phyloP scores from a whole-genome alignment of 2,888 invertebrate species.

The Petrolisthes cinctipes region DNA sequence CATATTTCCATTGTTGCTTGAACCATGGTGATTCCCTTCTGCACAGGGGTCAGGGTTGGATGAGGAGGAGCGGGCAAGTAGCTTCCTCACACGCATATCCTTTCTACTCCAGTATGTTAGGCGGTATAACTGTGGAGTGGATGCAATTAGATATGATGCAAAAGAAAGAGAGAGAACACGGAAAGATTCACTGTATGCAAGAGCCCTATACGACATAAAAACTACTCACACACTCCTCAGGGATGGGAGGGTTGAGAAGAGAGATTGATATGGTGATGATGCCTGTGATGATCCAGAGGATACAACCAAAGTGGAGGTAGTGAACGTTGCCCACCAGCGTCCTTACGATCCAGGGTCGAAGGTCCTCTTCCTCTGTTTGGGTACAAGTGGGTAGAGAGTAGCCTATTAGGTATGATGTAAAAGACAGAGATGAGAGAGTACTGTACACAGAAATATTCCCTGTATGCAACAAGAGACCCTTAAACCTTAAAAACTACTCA shows the following conservation, averaged over 20 bases:
- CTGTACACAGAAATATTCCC: too few species aligned
- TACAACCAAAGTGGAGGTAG: constrained; percentile 73
- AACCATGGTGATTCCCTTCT: neutral
- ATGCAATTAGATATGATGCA: too few species aligned
- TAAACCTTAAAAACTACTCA: too few species aligned
- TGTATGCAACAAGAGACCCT: too few species aligned
- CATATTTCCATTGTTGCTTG: neutral
- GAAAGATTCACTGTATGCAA: neutral
- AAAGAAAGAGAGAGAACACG: too few species aligned
- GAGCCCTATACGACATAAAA: neutral
- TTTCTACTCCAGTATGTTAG: constrained; percentile 70
- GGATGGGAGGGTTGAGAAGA: constrained; percentile 72
- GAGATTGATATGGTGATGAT: constrained; percentile 71
- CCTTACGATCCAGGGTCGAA: constrained; percentile 68
- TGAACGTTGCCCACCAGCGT: constrained; percentile 69
- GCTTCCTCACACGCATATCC: constrained; percentile 68
- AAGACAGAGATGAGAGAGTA: neutral
- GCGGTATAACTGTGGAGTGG: constrained; percentile 68
- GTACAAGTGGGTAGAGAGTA: neutral
- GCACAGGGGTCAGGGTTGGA: neutral
- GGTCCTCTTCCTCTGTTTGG: constrained; percentile 66
- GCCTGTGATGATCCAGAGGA: constrained; percentile 71
- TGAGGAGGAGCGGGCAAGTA: constrained; percentile 64
- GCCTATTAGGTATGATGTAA: neutral
- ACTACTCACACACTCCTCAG: constrained; percentile 69